Evolutionary conservation across 2,797 vertebrate species (phyloP), one percentile per base, ranked within the genome.

Genomic region (Bovichtus diacanthus): DNA sequence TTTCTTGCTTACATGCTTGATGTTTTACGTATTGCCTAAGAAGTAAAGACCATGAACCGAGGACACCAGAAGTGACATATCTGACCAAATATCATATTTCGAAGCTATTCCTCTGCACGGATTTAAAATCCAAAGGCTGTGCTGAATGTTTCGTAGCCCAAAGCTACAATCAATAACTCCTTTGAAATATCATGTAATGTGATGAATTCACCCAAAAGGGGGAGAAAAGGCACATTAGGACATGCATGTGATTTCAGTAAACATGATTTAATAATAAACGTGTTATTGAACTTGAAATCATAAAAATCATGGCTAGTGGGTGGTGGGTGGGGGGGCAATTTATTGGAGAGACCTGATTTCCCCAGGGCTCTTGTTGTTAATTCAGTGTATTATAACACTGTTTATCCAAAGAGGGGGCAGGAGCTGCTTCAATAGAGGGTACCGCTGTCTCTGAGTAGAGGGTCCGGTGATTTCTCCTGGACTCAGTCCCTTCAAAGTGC

Each of bases 311-410:
- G 23, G 65, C 18, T 67, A 39, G 80, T 74, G 74, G 62, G 60
- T 74, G 38, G 36, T 13, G 55, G 25, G 44, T 46, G 77, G 19
- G 21, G 81, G 62, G 47, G 55, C 78, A 83, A 83, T 93, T 90
- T 93, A 91, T 91, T 87, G 87, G 73, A 77, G 80, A 85, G 78
- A 86, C 83, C 85, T 94, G 92, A 94, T 95, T 94, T 95, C 93
- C 93, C 93, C 53, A 46, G 93, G 85, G 94, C 70, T 78, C 60
- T 43, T 78, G 84, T 76, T 91, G 90, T 87, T 94, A 88, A 93
- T 94, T 92, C 87, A 88, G 86, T 88, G 82, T 76, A 88, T 89
- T 82, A 86, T 85, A 74, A 84, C 70, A 34, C 50, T 88, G 90
- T 94, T 93, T 90, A 90, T 70, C 76, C 82, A 79, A 80, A 80